A percentile compares a stretch with the other conserved stretches of the same genome.
These are phyloP conservation scores for Elymnias hypermnestra DNA, from an alignment of 1,140 invertebrate genomes.

Conservation along the genomic window DNA sequence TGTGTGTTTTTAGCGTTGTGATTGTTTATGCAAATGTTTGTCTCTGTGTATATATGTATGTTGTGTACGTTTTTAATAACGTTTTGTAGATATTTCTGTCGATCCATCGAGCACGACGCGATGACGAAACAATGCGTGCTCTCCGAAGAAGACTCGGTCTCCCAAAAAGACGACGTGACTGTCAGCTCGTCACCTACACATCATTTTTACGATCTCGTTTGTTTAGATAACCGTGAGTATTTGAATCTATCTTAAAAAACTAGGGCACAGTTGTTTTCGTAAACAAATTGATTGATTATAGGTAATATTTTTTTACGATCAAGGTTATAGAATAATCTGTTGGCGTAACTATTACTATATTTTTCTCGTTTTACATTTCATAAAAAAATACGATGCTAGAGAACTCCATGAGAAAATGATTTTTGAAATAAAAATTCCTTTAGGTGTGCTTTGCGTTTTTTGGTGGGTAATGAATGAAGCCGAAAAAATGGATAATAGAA, in stretches of 20 bases:
- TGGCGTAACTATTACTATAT: background rate
- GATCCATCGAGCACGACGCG: constrained; percentile 93
- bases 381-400: no score
- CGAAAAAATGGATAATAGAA: no score
- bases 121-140: constrained; percentile 89
- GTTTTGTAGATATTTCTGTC: constrained; percentile 90
- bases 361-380: no score
- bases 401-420: no score
- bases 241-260: background rate
- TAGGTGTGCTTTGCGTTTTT: no score
- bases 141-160: constrained; percentile 92
- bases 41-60: no score
- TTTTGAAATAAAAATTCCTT: no score
- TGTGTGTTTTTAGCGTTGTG: no score
- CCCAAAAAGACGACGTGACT: constrained; percentile 89
- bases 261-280: background rate
- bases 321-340: background rate
- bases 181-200: constrained; percentile 87
- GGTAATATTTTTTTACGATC: background rate
- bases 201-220: constrained; percentile 90
- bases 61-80: no score
- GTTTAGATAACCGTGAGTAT: constrained; percentile 90
- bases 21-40: no score
- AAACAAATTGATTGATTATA: background rate
- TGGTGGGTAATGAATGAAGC: no score